phyloP scores from a whole-genome alignment of 2,888 invertebrate species.

The Neoitamus cyanurus region DNA sequence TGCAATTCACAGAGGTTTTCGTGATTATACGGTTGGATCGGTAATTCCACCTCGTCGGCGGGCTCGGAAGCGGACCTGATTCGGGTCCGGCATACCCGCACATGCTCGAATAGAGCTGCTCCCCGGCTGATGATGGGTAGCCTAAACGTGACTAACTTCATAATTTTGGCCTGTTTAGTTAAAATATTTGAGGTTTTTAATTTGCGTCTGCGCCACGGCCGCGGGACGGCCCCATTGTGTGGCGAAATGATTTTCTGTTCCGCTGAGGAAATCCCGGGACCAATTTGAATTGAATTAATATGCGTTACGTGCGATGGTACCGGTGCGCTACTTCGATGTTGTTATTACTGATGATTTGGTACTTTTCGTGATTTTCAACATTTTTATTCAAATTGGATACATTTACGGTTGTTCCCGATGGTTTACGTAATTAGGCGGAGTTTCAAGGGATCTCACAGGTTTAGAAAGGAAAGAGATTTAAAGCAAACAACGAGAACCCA shows the following conservation, averaged over 20 bases:
- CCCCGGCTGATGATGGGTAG: slow-evolving; percentile 46
- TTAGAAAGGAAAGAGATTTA: neutral
- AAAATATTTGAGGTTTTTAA: slow-evolving; percentile 29
- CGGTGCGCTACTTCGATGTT: neutral
- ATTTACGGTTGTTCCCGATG: neutral
- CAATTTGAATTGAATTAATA: slow-evolving; percentile 20
- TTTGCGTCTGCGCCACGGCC: neutral
- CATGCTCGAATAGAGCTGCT: too few species aligned
- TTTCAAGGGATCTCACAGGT: neutral
- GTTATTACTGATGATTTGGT: slow-evolving; percentile 19
- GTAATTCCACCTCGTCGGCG: neutral
- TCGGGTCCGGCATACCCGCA: neutral
- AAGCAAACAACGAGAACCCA: too few species aligned
- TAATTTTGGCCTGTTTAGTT: slow-evolving; percentile 48
- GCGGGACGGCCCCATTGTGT: neutral
- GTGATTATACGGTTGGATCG: slow-evolving; percentile 25
- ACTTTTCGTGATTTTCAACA: neutral
- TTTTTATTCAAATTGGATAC: neutral
- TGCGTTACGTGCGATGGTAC: slow-evolving; percentile 4
- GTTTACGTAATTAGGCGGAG: neutral
- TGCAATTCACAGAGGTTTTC: slow-evolving; percentile 7
- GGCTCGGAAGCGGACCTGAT: neutral
- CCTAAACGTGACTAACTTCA: slow-evolving; percentile 51
- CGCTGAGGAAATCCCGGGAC: neutral
- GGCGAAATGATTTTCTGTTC: neutral